These are phyloP conservation scores for Philereme transversata DNA, from an alignment of 2,888 invertebrate genomes.

Conservation along the genomic window DNA sequence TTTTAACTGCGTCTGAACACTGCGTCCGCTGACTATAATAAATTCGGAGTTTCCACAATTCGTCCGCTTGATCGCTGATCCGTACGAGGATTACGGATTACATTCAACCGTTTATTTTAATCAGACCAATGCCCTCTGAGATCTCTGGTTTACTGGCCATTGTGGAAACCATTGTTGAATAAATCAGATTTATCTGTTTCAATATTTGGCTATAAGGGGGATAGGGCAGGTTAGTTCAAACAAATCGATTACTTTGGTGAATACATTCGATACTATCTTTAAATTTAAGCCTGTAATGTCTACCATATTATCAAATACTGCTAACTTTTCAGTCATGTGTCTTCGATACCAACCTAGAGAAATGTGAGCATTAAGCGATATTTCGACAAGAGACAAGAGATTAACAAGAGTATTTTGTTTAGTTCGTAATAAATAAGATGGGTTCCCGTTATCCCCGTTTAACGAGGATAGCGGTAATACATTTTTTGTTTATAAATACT, in stretches of 20 bases:
- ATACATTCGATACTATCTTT: too few relatives aligned
- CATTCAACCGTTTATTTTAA: constrained; percentile 49
- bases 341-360: too few relatives aligned
- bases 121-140: constrained; percentile 18
- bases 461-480: too few relatives aligned
- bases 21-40: not conserved
- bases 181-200: constrained; percentile 20
- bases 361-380: too few relatives aligned
- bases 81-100: constrained; percentile 16
- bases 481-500: too few relatives aligned
- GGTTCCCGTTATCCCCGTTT: too few relatives aligned
- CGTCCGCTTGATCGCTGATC: constrained; percentile 9
- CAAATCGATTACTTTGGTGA: not conserved
- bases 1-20: not conserved
- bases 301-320: too few relatives aligned
- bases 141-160: constrained; percentile 52
- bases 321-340: too few relatives aligned
- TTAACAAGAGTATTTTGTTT: too few relatives aligned
- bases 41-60: constrained; percentile 1
- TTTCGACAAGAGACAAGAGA: too few relatives aligned
- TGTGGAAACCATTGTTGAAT: constrained; percentile 21
- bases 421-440: too few relatives aligned
- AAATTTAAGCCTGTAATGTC: too few relatives aligned
- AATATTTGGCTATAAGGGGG: constrained; percentile 9
- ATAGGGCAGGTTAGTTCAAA: constrained; percentile 1